These are phyloP conservation scores for Sus cebifrons DNA, from an alignment of 2,797 vertebrate species.

Conservation along the genomic window DNA sequence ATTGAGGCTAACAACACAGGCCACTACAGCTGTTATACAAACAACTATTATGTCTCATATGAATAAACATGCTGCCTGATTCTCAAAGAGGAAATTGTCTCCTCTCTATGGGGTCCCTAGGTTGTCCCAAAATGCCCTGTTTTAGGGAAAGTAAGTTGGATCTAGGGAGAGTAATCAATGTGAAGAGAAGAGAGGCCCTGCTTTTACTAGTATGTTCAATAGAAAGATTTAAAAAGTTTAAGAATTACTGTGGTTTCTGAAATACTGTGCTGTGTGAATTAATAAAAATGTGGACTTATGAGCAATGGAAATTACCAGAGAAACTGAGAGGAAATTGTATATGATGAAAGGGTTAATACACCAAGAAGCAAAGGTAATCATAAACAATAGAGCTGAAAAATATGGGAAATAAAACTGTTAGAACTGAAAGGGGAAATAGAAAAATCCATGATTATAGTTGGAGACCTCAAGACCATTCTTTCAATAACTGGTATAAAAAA, in stretches of 20 bases:
- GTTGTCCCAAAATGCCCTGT: background rate
- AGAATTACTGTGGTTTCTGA: background rate
- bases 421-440: background rate
- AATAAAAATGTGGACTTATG: conserved; percentile 29
- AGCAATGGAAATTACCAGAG: background rate
- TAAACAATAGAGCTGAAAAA: background rate
- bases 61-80: conserved; percentile 5
- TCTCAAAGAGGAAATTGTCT: conserved; percentile 12
- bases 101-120: background rate
- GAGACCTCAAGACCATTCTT: background rate
- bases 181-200: background rate
- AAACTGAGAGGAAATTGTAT: background rate
- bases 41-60: background rate
- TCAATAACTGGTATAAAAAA: background rate
- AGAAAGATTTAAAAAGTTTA: background rate
- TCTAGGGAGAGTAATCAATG: background rate
- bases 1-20: background rate
- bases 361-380: conserved; percentile 2
- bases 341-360: background rate
- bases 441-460: background rate
- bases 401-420: background rate
- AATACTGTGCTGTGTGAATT: conserved; percentile 7
- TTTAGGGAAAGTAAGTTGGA: background rate
- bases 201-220: background rate
- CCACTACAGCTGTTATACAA: background rate